Percentiles rank a stretch among this genome's conserved stretches.
phyloP scores from a whole-genome alignment of 2,113 vertebrate species.

The Origma solitaria region DNA sequence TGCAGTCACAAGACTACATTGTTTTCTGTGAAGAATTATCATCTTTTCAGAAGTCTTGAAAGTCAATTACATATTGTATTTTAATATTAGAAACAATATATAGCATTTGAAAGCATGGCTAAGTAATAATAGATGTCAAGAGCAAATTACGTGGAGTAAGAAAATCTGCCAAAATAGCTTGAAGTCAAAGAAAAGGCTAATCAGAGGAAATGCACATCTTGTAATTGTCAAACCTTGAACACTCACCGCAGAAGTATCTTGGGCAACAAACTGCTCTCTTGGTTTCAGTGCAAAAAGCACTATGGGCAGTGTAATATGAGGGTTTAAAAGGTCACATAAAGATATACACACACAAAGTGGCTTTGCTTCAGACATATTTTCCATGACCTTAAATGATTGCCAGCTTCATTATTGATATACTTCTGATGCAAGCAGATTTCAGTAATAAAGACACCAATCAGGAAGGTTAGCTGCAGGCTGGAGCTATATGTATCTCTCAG shows the following conservation, averaged over 20 bases:
- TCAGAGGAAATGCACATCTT: background rate
- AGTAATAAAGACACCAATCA: background rate
- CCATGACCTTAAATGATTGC: background rate
- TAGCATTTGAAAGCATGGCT: background rate
- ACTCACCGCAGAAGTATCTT: background rate
- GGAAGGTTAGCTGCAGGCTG: background rate
- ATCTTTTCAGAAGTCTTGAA: background rate
- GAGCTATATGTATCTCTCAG: background rate
- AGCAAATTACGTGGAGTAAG: background rate
- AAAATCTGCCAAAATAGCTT: background rate
- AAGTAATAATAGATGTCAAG: background rate
- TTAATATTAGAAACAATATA: background rate
- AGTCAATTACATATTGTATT: background rate
- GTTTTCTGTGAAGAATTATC: background rate
- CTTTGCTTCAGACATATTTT: background rate
- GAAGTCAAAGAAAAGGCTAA: background rate
- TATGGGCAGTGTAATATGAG: background rate
- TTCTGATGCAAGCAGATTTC: background rate
- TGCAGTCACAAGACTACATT: background rate
- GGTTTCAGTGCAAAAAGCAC: background rate
- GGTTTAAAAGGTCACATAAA: background rate
- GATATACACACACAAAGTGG: background rate
- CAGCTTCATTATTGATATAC: background rate
- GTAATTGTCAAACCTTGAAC: background rate
- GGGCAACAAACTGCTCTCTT: background rate